Percentiles rank a stretch among this genome's conserved stretches.
These are phyloP conservation scores for Rhingia campestris DNA, from an alignment of 2,888 invertebrate genomes.

Conservation along the genomic window DNA sequence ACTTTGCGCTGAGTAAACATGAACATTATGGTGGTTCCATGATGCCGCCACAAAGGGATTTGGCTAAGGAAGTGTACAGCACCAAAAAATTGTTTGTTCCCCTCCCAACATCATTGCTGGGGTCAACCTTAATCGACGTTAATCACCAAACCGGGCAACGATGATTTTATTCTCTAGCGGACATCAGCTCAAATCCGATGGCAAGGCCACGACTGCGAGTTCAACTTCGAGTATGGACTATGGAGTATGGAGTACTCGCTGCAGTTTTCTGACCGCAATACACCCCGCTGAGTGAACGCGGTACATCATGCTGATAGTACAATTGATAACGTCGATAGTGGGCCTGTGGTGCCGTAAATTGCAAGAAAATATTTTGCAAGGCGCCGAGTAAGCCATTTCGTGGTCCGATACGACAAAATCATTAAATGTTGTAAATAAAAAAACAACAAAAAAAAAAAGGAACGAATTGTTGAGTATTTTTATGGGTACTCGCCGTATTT, in stretches of 20 bases:
- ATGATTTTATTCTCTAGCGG: conserved; percentile 20
- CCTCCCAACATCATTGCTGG: no score
- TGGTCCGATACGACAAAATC: no score
- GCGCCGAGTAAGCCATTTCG: neutral
- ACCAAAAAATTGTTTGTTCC: no score
- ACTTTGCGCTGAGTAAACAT: conserved; percentile 23
- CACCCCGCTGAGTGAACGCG: conserved; percentile 26
- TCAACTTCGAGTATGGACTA: no score
- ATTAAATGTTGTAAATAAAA: conserved; percentile 8
- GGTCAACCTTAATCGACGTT: conserved; percentile 34
- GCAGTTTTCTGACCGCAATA: conserved; percentile 44
- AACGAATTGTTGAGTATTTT: conserved; percentile 2
- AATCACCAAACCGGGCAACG: conserved; percentile 18
- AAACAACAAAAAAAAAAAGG: neutral
- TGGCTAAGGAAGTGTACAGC: no score
- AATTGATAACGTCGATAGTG: conserved; percentile 43
- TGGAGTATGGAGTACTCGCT: no score
- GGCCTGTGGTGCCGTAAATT: neutral
- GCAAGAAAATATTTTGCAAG: conserved; percentile 12
- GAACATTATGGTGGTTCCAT: neutral
- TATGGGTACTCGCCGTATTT: neutral
- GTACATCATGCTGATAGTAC: conserved; percentile 31
- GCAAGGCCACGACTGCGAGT: conserved; percentile 35
- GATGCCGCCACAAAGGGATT: no score
- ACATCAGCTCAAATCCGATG: conserved; percentile 18